Conservation (phyloP, 2,888 invertebrate species). For the Chloroclystis v-ata region DNA sequence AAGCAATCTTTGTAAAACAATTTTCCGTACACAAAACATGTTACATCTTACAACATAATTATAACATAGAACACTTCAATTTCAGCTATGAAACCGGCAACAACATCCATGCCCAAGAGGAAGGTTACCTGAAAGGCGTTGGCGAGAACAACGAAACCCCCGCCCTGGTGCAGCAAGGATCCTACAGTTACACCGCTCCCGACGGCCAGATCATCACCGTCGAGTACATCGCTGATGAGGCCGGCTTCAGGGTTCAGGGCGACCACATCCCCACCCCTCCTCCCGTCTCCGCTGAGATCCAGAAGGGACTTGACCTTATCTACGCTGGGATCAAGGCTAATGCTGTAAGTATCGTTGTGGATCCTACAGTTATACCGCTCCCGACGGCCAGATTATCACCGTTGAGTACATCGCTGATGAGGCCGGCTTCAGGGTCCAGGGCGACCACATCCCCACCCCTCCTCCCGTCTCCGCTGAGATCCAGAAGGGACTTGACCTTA, state of each 20-base stretch:
- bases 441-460: slow-evolving; percentile 90
- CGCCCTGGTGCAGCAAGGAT: slow-evolving; percentile 86
- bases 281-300: slow-evolving; percentile 89
- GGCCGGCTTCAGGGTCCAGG: slow-evolving; percentile 87
- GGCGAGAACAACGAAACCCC: slow-evolving; percentile 79
- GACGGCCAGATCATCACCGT: slow-evolving; percentile 86
- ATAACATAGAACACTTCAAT: slow-evolving; percentile 15
- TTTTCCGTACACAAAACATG: too few species aligned
- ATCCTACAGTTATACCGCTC: slow-evolving; percentile 79
- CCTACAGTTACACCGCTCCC: slow-evolving; percentile 88
- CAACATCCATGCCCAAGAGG: slow-evolving; percentile 87
- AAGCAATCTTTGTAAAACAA: too few species aligned
- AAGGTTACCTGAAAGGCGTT: slow-evolving; percentile 83
- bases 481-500: slow-evolving; percentile 87
- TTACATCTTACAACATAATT: background rate
- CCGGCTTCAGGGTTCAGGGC: slow-evolving; percentile 88
- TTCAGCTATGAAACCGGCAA: slow-evolving; percentile 90
- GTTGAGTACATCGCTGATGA: slow-evolving; percentile 90
- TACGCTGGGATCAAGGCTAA: slow-evolving; percentile 87
- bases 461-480: slow-evolving; percentile 51
- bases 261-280: slow-evolving; percentile 91
- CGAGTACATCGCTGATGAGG: slow-evolving; percentile 89
- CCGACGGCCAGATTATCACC: slow-evolving; percentile 85
- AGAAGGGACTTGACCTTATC: slow-evolving; percentile 91
- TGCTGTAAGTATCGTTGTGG: slow-evolving; percentile 43